phyloP scores from a whole-genome alignment of 2,113 vertebrate species.

The Lophura nycthemera region DNA sequence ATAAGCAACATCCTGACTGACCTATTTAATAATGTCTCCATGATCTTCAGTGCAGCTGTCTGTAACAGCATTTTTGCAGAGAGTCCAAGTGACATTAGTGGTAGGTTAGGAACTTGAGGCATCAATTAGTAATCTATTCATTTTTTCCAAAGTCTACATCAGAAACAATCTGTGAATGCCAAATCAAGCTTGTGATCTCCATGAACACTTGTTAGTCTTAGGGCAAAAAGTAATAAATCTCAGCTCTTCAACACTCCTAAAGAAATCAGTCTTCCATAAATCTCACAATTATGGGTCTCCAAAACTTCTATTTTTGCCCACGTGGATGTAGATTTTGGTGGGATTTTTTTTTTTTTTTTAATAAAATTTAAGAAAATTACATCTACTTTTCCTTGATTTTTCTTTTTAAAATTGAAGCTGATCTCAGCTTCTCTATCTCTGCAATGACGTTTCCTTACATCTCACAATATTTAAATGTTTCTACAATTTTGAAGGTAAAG shows the following conservation, averaged over 20 bases:
- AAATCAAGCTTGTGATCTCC: constrained; percentile 48
- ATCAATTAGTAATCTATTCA: constrained; percentile 61
- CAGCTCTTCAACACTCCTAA: constrained; percentile 28
- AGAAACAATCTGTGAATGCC: constrained; percentile 59
- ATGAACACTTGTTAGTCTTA: constrained; percentile 51
- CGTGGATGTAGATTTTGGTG: not conserved
- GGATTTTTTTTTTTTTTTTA: not conserved
- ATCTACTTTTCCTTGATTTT: not conserved
- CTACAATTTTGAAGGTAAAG: not conserved
- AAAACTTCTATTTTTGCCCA: constrained; percentile 12
- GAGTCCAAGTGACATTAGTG: constrained; percentile 55
- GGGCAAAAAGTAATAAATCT: constrained; percentile 63
- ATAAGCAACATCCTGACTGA: not conserved
- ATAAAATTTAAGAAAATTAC: not conserved
- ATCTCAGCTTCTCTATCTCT: not conserved
- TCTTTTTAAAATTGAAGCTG: not conserved
- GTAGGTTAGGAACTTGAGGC: constrained; percentile 55
- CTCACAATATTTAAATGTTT: not conserved
- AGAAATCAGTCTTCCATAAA: constrained; percentile 39
- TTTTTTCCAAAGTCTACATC: constrained; percentile 66
- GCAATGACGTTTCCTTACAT: not conserved
- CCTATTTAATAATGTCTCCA: not conserved
- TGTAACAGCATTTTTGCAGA: not conserved
- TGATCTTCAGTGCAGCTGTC: constrained; percentile 56
- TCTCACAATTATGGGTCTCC: not conserved